Evolutionary conservation across 2,113 vertebrate genomes (phyloP).

Genomic region (Forbesichthys papilliferus): DNA sequence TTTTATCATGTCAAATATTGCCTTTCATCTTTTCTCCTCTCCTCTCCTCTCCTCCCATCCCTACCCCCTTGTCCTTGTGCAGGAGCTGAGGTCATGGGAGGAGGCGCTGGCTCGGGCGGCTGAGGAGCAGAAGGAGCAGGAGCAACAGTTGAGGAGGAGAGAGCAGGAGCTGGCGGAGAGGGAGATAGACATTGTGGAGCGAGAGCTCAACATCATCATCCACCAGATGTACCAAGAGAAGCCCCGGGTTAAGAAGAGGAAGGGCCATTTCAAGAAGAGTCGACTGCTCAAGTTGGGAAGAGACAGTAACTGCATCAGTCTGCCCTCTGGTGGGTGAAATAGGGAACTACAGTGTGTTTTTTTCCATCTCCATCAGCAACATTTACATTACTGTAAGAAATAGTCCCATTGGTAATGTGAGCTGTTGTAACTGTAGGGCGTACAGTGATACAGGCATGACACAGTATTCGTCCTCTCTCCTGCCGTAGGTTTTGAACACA

Average conservation of each 20-base stretch:
- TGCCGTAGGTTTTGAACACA: slow-evolving; percentile 87
- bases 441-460: neutral
- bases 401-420: neutral
- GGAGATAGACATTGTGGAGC: slow-evolving; percentile 90
- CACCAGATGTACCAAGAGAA: slow-evolving; percentile 91
- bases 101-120: slow-evolving; percentile 85
- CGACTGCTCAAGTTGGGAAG: slow-evolving; percentile 82
- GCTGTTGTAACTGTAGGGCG: neutral
- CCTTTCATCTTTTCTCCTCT: neutral
- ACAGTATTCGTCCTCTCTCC: neutral
- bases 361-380: neutral
- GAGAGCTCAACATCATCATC: slow-evolving; percentile 91
- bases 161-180: slow-evolving; percentile 90
- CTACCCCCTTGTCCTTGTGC: slow-evolving; percentile 1
- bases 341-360: slow-evolving; percentile 22
- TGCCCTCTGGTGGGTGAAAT: slow-evolving; percentile 85
- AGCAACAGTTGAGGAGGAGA: slow-evolving; percentile 83
- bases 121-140: slow-evolving; percentile 86
- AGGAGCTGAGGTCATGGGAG: slow-evolving; percentile 91
- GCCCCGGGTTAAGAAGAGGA: slow-evolving; percentile 86
- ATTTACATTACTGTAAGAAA: neutral
- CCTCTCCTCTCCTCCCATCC: neutral
- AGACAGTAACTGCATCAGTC: slow-evolving; percentile 88
- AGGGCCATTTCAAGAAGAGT: slow-evolving; percentile 89
- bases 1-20: neutral